Conservation (phyloP, 2,888 invertebrate species). For the Nomada hirtipes region DNA sequence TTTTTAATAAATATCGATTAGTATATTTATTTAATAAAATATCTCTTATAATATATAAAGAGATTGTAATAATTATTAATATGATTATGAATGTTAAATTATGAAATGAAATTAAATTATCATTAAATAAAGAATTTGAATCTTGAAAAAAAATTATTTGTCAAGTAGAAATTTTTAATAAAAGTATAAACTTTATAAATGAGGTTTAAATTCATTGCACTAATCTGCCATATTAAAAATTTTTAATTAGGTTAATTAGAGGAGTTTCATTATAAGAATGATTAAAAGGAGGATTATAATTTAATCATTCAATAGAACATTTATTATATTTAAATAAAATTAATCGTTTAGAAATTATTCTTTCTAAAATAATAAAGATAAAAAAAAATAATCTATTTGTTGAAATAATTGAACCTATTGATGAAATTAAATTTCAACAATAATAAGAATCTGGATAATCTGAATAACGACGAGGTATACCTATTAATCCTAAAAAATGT, state of each 20-base stretch:
- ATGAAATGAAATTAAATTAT: constrained; percentile 7
- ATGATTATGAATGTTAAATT: constrained; percentile 7
- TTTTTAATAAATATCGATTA: background rate
- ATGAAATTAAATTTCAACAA: constrained; percentile 21
- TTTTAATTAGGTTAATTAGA: background rate
- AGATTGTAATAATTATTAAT: constrained; percentile 28
- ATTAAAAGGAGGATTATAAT: background rate
- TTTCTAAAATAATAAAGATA: constrained; percentile 90
- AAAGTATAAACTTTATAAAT: background rate
- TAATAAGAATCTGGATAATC: constrained; percentile 76
- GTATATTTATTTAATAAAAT: constrained; percentile 30
- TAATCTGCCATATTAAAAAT: constrained; percentile 20
- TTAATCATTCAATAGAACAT: background rate
- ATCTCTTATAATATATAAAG: constrained; percentile 81
- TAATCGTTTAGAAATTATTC: constrained; percentile 80
- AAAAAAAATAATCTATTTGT: constrained; percentile 78
- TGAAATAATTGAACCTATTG: constrained; percentile 76
- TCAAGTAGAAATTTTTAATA: constrained; percentile 19
- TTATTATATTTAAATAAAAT: constrained; percentile 19
- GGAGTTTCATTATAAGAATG: background rate
- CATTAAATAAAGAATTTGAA: background rate
- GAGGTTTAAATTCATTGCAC: constrained; percentile 12
- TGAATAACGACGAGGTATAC: constrained; percentile 44
- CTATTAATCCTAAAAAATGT: constrained; percentile 44
- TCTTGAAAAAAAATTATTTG: constrained; percentile 1